Conservation (phyloP, 2,797 vertebrate genomes). For the Sebastes flavidus region DNA sequence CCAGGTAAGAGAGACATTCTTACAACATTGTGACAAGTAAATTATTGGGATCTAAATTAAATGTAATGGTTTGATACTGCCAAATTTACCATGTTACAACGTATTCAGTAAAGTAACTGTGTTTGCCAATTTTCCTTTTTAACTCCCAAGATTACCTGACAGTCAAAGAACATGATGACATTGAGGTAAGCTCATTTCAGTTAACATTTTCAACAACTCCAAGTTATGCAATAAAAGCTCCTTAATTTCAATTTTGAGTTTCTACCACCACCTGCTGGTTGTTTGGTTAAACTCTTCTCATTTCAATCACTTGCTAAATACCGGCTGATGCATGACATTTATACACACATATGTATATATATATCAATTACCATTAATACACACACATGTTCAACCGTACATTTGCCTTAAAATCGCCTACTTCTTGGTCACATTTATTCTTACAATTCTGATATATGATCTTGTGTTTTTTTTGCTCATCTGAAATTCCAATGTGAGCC, state of each 20-base stretch:
- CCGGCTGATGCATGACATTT: no score
- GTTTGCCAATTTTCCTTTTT: neutral
- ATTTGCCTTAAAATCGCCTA: neutral
- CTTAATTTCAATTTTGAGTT: no score
- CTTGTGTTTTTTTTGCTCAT: neutral
- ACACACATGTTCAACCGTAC: no score
- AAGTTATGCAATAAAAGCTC: no score
- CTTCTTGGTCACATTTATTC: neutral
- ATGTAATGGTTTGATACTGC: neutral
- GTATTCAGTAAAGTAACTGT: neutral
- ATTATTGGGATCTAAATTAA: neutral
- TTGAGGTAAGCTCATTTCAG: slow-evolving; percentile 29
- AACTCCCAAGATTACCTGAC: slow-evolving; percentile 37
- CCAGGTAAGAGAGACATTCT: slow-evolving; percentile 43
- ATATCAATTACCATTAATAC: no score
- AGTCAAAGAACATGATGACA: neutral
- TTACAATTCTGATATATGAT: neutral
- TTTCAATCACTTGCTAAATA: no score
- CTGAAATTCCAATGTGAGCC: no score
- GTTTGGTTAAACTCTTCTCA: no score
- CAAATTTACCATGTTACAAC: no score
- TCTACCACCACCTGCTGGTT: no score
- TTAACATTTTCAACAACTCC: neutral
- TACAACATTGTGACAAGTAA: neutral
- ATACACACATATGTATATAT: no score